Evolutionary conservation across 2,797 vertebrate genomes (phyloP).

Genomic region (Sebastes diaconus): DNA sequence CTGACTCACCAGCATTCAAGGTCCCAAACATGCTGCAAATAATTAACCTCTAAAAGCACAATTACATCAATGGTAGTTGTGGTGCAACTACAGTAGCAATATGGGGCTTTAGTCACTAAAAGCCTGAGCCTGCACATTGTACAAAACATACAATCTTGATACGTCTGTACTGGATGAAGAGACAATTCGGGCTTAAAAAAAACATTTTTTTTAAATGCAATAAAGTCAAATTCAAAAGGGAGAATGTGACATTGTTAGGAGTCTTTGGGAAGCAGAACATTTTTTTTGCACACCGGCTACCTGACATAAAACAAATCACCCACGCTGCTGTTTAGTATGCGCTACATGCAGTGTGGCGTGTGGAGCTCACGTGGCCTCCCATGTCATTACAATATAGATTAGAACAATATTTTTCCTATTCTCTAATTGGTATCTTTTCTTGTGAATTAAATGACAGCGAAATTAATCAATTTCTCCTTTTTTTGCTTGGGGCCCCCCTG

Average conservation of each 20-base stretch:
- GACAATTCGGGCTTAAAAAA: neutral
- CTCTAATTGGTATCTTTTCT: slow-evolving; percentile 28
- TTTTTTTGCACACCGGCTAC: neutral
- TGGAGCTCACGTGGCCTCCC: neutral
- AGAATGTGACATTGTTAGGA: neutral
- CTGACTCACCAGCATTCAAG: neutral
- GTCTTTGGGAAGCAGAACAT: neutral
- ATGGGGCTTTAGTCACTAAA: neutral
- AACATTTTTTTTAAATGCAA: neutral
- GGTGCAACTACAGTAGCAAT: neutral
- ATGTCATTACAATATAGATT: slow-evolving; percentile 12
- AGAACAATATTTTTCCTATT: slow-evolving; percentile 9
- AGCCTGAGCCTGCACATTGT: neutral
- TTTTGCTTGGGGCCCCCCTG: neutral
- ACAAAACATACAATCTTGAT: neutral
- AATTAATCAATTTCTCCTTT: slow-evolving; percentile 52
- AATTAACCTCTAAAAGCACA: neutral
- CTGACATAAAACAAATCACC: neutral
- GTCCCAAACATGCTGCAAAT: neutral
- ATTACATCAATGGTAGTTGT: neutral
- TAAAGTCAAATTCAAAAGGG: neutral
- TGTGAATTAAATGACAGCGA: slow-evolving; percentile 19
- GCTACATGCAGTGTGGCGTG: neutral
- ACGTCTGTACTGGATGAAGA: neutral
- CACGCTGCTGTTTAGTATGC: neutral